Conservation (phyloP, 2,888 invertebrate genomes). For the Tachina lurida region DNA sequence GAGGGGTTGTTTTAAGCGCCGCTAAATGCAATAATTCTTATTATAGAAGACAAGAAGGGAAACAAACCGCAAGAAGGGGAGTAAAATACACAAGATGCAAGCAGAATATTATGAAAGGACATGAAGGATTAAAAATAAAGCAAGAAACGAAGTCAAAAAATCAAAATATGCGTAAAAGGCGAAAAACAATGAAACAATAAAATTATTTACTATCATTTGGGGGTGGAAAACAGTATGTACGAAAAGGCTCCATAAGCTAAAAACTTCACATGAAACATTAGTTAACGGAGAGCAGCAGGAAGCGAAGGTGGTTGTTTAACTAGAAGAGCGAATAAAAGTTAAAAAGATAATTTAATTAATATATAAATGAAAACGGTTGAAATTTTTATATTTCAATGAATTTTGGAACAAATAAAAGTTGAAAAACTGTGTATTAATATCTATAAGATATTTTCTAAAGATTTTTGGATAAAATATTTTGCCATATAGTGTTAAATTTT, state of each 20-base stretch:
- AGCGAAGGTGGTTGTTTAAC: constrained; percentile 61
- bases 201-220: constrained; percentile 53
- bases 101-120: constrained; percentile 19
- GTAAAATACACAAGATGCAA: not conserved
- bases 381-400: not conserved
- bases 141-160: constrained; percentile 33
- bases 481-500: not conserved
- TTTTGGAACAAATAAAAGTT: not conserved
- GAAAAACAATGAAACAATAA: constrained; percentile 28
- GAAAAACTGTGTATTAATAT: not conserved
- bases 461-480: not conserved
- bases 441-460: not conserved
- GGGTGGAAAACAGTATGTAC: constrained; percentile 36
- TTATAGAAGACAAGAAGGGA: not conserved
- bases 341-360: constrained; percentile 23
- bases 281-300: constrained; percentile 67
- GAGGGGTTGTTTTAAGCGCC: constrained; percentile 49
- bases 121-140: not conserved
- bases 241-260: constrained; percentile 52
- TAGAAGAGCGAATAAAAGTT: constrained; percentile 14
- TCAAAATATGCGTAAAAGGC: constrained; percentile 60
- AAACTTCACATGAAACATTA: constrained; percentile 43
- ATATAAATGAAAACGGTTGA: constrained; percentile 41
- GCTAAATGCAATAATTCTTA: constrained; percentile 60
- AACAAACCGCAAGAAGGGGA: constrained; percentile 21